These are phyloP conservation scores for Nothocercus nigrocapillus DNA, from an alignment of 2,113 vertebrate species.

Conservation along the genomic window DNA sequence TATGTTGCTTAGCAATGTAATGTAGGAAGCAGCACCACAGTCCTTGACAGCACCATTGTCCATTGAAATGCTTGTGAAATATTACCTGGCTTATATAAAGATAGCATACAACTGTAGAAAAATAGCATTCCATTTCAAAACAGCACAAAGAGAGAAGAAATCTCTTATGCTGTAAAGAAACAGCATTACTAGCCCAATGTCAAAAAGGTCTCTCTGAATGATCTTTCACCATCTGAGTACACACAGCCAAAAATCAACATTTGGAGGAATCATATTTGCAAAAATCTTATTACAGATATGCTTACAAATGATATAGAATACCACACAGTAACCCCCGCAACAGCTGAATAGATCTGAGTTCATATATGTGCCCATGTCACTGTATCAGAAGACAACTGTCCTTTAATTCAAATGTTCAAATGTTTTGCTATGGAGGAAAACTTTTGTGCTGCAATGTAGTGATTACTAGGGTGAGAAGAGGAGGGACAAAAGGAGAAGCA, in stretches of 20 bases:
- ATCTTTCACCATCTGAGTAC: conserved; percentile 2
- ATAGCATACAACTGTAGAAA: conserved; percentile 25
- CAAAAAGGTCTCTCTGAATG: conserved; percentile 20
- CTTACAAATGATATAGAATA: background rate
- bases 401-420: background rate
- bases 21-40: conserved; percentile 67
- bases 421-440: background rate
- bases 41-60: conserved; percentile 68
- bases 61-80: conserved; percentile 67
- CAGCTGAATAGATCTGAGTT: background rate
- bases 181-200: background rate
- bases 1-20: conserved; percentile 74
- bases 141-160: conserved; percentile 18
- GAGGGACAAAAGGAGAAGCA: background rate
- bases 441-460: background rate
- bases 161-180: background rate
- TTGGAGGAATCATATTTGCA: background rate
- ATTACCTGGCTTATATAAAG: conserved; percentile 68
- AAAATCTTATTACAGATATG: background rate
- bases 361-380: background rate
- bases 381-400: background rate
- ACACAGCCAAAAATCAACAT: conserved; percentile 9
- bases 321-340: background rate
- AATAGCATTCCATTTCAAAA: conserved; percentile 35
- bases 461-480: background rate